Base-by-base conservation (phyloP, 2,888 invertebrate genomes). In the Marasmarcha lunaedactyla region DNA sequence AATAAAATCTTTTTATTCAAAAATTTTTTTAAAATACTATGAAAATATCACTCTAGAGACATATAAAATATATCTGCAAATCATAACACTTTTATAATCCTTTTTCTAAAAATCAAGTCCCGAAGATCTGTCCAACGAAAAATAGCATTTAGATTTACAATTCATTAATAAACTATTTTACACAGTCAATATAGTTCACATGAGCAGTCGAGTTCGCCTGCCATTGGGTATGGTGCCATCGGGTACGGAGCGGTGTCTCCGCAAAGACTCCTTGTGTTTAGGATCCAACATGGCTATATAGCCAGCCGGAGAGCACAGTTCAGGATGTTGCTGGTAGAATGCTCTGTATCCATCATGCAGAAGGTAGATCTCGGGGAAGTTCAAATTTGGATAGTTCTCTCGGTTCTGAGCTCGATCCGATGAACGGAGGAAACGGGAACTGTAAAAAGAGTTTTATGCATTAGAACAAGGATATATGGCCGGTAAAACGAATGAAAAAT, bases 301-400 rank as follows among this genome's bases (percentile, higher is more conserved):
- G 55, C 70, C 90, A 77, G 62, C 84, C 88, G 85, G 88, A 59
- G 94, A 92, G 48, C 81, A 81, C 36, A 93, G 76, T 0, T 86
- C 78, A 14, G 89, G 76, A 58, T 89, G 88, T 1, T 84, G 72
- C 50, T 88, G 85, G 68, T 87, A 95, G 81, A 98, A 97, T 20
- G 66, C 56, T 1, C 67, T 46, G 58, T 81, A 83, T 0, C 81
- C 81, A 7, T 95, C 95, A 59, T 95, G 92, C 14, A 99, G 85
- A 1, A 99, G 83, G 72, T 99, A 99, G 1, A 97, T 83, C 71
- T 98, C 98, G 0, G 98, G 98, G 81, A 93, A 96, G 61, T 92
- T 85, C 0, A 98, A 84, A 0, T 87, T 79, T 0, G 98, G 98
- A 71, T 97, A 98, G 45, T 86, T 85, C 39, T 90, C 90, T 44